A percentile compares a stretch with the other conserved stretches of the same genome.
phyloP scores from a whole-genome alignment of 1,140 invertebrate genomes.

The Anoplolepis gracilipes region DNA sequence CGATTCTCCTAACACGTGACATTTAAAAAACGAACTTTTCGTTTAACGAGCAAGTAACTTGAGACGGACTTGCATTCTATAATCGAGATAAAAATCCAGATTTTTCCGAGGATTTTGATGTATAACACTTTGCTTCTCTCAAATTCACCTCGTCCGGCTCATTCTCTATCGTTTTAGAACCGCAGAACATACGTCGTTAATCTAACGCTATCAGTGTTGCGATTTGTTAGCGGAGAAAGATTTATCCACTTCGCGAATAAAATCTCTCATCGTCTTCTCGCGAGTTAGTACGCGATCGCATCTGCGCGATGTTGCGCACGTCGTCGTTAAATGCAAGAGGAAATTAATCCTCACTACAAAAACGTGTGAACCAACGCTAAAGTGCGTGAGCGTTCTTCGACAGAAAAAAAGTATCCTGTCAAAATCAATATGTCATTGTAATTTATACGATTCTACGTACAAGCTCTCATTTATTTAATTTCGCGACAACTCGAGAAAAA shows the following conservation, averaged over 20 bases:
- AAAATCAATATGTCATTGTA: slow-evolving; percentile 50
- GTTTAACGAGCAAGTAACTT: slow-evolving; percentile 2
- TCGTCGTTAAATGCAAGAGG: slow-evolving; percentile 36
- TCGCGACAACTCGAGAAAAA: background rate
- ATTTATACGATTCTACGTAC: slow-evolving; percentile 30
- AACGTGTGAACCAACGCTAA: slow-evolving; percentile 11
- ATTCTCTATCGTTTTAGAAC: background rate
- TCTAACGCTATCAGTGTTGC: slow-evolving; percentile 52
- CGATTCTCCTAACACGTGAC: background rate
- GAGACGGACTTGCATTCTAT: background rate
- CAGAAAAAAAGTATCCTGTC: background rate
- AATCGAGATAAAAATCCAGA: background rate
- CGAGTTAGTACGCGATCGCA: slow-evolving; percentile 28
- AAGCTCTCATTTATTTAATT: background rate
- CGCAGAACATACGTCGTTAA: slow-evolving; percentile 46
- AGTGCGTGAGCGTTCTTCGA: slow-evolving; percentile 37
- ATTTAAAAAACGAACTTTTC: background rate
- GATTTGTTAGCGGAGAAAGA: slow-evolving; percentile 59
- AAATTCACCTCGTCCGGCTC: background rate
- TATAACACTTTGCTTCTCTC: background rate
- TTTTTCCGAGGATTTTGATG: background rate
- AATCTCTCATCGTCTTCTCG: slow-evolving; percentile 55
- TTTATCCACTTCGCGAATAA: slow-evolving; percentile 61
- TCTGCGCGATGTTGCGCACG: background rate
- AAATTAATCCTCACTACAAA: slow-evolving; percentile 67